Conservation (phyloP, 2,797 vertebrate species). For the Siniperca undulata region DNA sequence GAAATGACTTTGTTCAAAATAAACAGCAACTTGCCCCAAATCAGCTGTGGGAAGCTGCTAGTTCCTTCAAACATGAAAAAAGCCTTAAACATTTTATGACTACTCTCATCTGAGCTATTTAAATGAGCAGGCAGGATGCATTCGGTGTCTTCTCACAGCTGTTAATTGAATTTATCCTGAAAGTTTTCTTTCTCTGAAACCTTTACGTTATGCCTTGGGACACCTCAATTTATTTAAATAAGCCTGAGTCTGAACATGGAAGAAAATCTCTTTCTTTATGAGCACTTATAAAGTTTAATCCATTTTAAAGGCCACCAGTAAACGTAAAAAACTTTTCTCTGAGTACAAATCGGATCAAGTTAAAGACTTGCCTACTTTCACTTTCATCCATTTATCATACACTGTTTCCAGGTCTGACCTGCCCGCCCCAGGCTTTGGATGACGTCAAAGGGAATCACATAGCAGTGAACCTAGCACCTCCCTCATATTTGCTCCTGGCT, state of each 20-base stretch:
- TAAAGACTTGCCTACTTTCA: constrained; percentile 36
- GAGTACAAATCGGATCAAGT: constrained; percentile 23
- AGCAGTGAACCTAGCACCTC: constrained; percentile 47
- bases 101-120: constrained; percentile 10
- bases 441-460: constrained; percentile 56
- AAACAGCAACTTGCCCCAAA: background rate
- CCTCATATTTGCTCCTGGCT: constrained; percentile 59
- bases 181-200: constrained; percentile 19
- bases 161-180: constrained; percentile 5
- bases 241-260: constrained; percentile 4
- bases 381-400: constrained; percentile 55
- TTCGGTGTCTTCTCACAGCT: constrained; percentile 4
- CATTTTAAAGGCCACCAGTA: constrained; percentile 23
- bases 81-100: background rate
- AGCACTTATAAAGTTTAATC: constrained; percentile 7
- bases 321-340: constrained; percentile 4
- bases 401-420: constrained; percentile 11
- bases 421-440: background rate
- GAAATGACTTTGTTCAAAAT: constrained; percentile 3
- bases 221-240: constrained; percentile 28
- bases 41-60: constrained; percentile 2
- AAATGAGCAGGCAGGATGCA: background rate
- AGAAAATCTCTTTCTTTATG: background rate
- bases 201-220: background rate
- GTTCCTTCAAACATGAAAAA: background rate